A percentile compares a stretch with the other conserved stretches of the same genome.
Evolutionary conservation across 2,113 vertebrate genomes (phyloP).

Genomic region (Murina feae): DNA sequence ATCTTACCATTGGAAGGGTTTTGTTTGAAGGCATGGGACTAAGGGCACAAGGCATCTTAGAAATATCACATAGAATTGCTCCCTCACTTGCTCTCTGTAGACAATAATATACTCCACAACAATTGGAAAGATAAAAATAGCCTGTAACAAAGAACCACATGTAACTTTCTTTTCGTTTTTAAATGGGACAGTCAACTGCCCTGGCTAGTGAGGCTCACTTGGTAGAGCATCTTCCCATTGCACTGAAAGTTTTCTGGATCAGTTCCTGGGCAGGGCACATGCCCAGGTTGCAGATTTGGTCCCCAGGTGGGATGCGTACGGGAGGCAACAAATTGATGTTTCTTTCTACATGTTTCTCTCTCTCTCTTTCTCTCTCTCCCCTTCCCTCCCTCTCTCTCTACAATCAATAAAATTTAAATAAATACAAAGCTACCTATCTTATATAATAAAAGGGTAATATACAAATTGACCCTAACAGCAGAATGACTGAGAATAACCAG

Average conservation of each 20-base stretch:
- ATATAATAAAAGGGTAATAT: too few relatives aligned
- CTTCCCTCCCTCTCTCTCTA: too few relatives aligned
- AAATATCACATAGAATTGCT: background rate
- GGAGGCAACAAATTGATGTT: background rate
- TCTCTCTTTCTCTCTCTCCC: background rate
- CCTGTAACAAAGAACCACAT: background rate
- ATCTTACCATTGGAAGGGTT: background rate
- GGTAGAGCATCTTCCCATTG: background rate
- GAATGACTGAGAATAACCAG: too few relatives aligned
- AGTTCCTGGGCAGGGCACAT: background rate
- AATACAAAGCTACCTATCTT: background rate
- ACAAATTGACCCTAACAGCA: too few relatives aligned
- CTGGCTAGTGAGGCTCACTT: background rate
- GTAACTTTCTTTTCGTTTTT: background rate
- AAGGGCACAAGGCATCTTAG: background rate
- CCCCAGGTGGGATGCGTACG: background rate
- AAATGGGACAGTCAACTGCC: too few relatives aligned
- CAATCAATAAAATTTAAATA: background rate
- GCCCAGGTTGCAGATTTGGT: background rate
- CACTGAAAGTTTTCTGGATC: background rate
- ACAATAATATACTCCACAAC: background rate
- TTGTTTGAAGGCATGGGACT: background rate
- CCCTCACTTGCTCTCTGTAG: background rate
- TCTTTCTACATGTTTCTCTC: background rate
- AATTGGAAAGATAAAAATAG: background rate